Conservation (phyloP, 1,140 invertebrate species). For the Atta texana region DNA sequence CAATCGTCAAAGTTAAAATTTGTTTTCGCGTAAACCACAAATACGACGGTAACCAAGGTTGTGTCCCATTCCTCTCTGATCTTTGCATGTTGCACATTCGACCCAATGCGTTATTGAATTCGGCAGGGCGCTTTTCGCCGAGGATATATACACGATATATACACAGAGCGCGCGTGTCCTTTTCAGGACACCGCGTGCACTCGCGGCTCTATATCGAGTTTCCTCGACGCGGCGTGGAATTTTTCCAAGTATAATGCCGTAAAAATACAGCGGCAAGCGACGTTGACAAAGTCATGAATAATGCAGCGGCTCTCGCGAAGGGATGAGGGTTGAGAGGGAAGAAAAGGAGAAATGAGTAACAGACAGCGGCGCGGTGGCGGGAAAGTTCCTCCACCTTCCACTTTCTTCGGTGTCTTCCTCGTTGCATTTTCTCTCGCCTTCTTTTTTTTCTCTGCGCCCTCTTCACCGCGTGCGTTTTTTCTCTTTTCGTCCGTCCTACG, state of each 20-base stretch:
- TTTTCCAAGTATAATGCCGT: slow-evolving; percentile 77
- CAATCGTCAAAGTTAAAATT: not conserved
- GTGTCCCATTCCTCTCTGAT: not conserved
- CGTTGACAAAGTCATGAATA: slow-evolving; percentile 79
- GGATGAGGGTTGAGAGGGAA: not conserved
- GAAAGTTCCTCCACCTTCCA: slow-evolving; percentile 65
- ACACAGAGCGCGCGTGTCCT: not conserved
- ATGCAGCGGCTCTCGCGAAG: slow-evolving; percentile 67
- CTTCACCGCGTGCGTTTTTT: slow-evolving; percentile 3
- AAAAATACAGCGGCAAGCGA: slow-evolving; percentile 77
- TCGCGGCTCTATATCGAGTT: slow-evolving; percentile 60
- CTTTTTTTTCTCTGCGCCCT: slow-evolving; percentile 39
- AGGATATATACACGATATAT: too few relatives aligned
- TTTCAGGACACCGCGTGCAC: slow-evolving; percentile 26
- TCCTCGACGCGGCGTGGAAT: slow-evolving; percentile 45
- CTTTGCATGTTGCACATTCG: not conserved
- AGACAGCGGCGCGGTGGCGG: slow-evolving; percentile 49
- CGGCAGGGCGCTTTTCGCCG: not conserved
- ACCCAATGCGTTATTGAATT: not conserved
- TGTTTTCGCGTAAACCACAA: not conserved
- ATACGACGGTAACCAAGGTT: not conserved
- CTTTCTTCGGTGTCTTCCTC: slow-evolving; percentile 55
- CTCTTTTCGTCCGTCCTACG: slow-evolving; percentile 19
- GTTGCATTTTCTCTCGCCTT: slow-evolving; percentile 37
- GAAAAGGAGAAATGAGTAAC: slow-evolving; percentile 70